These are phyloP conservation scores for Oscheius sp. DNA, from an alignment of 2,888 invertebrate genomes.

Conservation along the genomic window DNA sequence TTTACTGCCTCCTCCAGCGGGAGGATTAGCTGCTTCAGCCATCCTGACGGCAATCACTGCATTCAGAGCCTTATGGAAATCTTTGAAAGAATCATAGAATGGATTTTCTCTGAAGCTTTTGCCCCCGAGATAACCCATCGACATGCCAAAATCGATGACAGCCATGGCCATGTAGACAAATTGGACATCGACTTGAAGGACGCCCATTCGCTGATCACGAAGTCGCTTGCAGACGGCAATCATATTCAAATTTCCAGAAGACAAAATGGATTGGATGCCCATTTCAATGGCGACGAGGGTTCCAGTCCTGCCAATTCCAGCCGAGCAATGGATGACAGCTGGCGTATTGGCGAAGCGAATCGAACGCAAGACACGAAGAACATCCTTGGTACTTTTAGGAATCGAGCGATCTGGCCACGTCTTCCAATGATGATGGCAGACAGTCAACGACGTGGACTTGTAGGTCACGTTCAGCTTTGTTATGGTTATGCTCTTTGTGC, in stretches of 20 bases:
- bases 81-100: background rate
- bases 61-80: background rate
- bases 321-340: slow-evolving; percentile 17
- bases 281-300: slow-evolving; percentile 21
- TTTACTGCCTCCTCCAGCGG: no score
- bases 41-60: background rate
- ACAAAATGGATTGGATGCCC: slow-evolving; percentile 8
- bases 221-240: slow-evolving; percentile 1
- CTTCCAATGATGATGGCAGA: slow-evolving; percentile 72
- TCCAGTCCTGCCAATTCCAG: slow-evolving; percentile 23
- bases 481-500: background rate
- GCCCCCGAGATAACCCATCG: background rate
- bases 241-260: background rate
- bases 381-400: slow-evolving; percentile 1
- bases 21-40: no score
- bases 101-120: background rate
- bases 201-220: slow-evolving; percentile 3
- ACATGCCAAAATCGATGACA: background rate
- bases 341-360: slow-evolving; percentile 10
- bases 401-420: slow-evolving; percentile 17
- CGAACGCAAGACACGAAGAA: slow-evolving; percentile 3
- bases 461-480: slow-evolving; percentile 36
- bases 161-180: slow-evolving; percentile 22
- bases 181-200: slow-evolving; percentile 17
- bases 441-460: slow-evolving; percentile 70